Evolutionary conservation across 2,797 vertebrate genomes (phyloP).

Genomic region (Arrhamphus sclerolepis): DNA sequence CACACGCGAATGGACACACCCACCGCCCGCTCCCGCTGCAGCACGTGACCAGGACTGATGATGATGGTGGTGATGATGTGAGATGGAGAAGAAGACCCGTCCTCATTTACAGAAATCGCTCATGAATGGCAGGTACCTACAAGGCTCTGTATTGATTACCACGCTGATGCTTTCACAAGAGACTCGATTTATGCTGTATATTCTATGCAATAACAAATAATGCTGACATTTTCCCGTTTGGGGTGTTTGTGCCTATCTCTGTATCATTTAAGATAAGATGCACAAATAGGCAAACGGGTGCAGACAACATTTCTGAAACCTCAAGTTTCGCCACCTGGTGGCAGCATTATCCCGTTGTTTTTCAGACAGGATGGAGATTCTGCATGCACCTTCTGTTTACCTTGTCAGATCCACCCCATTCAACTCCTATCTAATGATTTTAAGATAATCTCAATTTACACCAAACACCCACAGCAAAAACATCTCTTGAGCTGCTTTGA

Average conservation of each 20-base stretch:
- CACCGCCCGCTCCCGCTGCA: slow-evolving; percentile 67
- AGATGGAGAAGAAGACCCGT: slow-evolving; percentile 51
- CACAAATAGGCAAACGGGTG: neutral
- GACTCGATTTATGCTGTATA: too few relatives aligned
- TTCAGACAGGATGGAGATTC: neutral
- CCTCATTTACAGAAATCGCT: slow-evolving; percentile 44
- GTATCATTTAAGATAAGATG: neutral
- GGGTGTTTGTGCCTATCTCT: neutral
- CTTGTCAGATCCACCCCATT: neutral
- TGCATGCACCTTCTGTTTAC: neutral
- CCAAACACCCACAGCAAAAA: too few relatives aligned
- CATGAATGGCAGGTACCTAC: slow-evolving; percentile 53
- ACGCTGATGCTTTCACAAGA: too few relatives aligned
- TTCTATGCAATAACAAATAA: too few relatives aligned
- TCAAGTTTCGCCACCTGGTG: slow-evolving; percentile 33
- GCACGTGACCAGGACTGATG: slow-evolving; percentile 65
- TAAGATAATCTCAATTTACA: neutral
- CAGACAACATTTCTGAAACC: slow-evolving; percentile 31
- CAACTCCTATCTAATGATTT: neutral
- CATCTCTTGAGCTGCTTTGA: too few relatives aligned
- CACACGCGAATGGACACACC: slow-evolving; percentile 75
- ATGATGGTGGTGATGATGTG: slow-evolving; percentile 57
- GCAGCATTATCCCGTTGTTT: slow-evolving; percentile 26
- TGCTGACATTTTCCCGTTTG: neutral
- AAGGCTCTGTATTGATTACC: too few relatives aligned